Base-by-base conservation (phyloP, 2,797 vertebrate species). In the Eulemur coronatus region DNA sequence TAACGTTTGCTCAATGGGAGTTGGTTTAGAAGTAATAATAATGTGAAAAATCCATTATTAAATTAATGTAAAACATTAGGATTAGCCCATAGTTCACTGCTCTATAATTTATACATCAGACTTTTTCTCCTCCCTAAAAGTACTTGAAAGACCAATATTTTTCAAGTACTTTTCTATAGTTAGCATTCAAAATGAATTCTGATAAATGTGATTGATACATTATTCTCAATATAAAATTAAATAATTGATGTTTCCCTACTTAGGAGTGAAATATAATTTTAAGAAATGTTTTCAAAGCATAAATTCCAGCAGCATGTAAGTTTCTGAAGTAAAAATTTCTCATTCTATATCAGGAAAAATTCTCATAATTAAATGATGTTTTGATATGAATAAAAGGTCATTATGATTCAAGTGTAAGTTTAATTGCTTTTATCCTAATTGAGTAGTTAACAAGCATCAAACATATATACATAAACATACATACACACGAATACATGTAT, bases 361-460 rank as follows among this genome's bases (percentile, higher is more conserved):
- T 75, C 57, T 85, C 14, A 35, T 48, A 90, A 28, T 93, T 96
- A 95, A 92, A 15, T 92, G 69, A 89, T 89, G 72, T 30, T 90
- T 94, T 81, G 46, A 90, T 93, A 65, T 80, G 59, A 93, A 70
- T 93, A 65, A 86, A 94, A 85, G 61, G 69, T 92, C 78, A 91
- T 0, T 93, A 67, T 78, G 95, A 97, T 90, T 93, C 81, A 97
- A 38, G 22, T 88, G 84, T 75, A 95, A 90, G 69, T 94, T 94
- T 93, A 96, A 95, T 97, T 96, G 76, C 81, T 95, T 97, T 93
- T 73, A 48, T 95, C 75, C 89, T 95, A 94, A 96, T 80, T 96
- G 86, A 91, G 70, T 95, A 91, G 84, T 95, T 97, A 94, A 91
- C 41, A 96, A 94, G 57, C 22, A 18, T 70, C 61, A 95, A 67